Percentiles rank a stretch among this genome's conserved stretches.
Conservation (phyloP, 2,113 vertebrate species). For the Erinaceus europaeus region DNA sequence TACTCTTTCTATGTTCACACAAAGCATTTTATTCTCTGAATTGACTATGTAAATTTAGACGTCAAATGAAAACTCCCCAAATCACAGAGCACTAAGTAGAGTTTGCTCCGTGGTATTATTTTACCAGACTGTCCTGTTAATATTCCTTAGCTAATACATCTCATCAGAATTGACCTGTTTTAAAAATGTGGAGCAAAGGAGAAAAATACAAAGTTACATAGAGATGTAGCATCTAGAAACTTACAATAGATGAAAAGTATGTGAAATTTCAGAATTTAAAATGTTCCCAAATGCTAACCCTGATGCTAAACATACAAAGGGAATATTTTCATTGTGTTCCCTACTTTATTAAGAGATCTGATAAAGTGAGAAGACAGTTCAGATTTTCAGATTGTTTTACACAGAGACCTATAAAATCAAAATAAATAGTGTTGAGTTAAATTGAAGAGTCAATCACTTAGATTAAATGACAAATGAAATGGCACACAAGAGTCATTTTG, state of each 20-base stretch:
- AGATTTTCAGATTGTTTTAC: background rate
- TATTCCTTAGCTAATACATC: constrained; percentile 19
- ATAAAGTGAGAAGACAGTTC: background rate
- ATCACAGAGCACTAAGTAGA: background rate
- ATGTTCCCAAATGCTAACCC: background rate
- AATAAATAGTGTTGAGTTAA: background rate
- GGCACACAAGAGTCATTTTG: background rate
- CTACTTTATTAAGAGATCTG: background rate
- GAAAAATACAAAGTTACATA: background rate
- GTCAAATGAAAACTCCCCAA: constrained; percentile 30
- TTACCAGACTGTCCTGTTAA: background rate
- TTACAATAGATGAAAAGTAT: background rate
- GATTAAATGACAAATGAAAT: background rate
- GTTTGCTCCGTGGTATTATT: background rate
- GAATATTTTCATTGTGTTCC: too few relatives aligned
- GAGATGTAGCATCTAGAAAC: background rate
- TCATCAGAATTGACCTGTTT: background rate
- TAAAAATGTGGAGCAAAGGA: background rate
- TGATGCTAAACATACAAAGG: background rate
- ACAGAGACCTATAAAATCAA: background rate
- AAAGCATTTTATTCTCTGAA: background rate
- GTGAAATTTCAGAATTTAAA: background rate
- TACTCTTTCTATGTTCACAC: background rate
- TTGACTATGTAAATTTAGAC: constrained; percentile 16
- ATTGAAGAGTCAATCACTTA: background rate